Base-by-base conservation (phyloP, 2,797 vertebrate species). In the Micromesistius poutassou region DNA sequence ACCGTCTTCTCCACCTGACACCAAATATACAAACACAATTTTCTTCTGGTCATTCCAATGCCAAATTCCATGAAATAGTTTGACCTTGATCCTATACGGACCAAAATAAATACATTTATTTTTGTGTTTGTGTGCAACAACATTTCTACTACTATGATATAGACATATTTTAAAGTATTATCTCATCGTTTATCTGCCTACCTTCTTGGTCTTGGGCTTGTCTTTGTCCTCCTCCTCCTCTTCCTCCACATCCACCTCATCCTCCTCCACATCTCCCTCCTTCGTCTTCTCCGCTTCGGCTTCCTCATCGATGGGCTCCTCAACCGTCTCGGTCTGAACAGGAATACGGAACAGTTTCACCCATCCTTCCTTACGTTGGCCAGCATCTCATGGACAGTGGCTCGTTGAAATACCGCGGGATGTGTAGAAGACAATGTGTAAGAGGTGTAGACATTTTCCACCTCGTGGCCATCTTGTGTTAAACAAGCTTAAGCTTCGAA, bases 171-270 rank as follows among this genome's bases (percentile, higher is more conserved):
- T n/a, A n/a, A n/a, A n/a, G n/a, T n/a, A n/a, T n/a, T n/a, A n/a
- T n/a, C n/a, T n/a, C n/a, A n/a, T n/a, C n/a, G n/a, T n/a, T n/a
- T n/a, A n/a, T n/a, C n/a, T 28, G 62, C 25, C 62, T 78, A 96
- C 98, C 93, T 97, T 98, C 89, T 99, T 99, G 1, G 97, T 98
- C 91, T 99, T 99, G 0, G 97, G 97, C 79, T 99, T 99, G 71
- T 94, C 95, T 84, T 91, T 89, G 31, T 91, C 70, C 35, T 98
- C 97, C 30, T 98, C 97, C 30, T 98, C 98, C 79, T 99, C 98
- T 42, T 98, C 97, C 71, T 97, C 98, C 79, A 95, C 98, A 84
- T 99, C 98, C 3, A 96, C 96, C 83, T 98, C 97, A 28, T 68
- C 62, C 62, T 68, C 62, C 14, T 25, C 84, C 96, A 71, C 2